Base-by-base conservation (phyloP, 2,888 invertebrate genomes). In the Adela reaumurella region DNA sequence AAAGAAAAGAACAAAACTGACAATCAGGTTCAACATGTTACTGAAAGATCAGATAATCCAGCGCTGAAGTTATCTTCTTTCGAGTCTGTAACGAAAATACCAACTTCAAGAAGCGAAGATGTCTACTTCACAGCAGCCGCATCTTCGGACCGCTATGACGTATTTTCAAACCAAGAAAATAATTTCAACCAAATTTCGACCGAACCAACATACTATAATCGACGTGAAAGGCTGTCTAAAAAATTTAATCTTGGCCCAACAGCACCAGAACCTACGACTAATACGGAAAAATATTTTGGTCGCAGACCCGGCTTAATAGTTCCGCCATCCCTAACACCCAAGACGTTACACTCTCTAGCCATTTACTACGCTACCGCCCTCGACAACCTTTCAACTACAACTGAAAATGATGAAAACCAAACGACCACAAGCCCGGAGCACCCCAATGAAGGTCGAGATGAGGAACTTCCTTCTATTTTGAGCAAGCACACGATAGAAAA, bases 341-440 rank as follows among this genome's bases (percentile, higher is more conserved):
- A 89, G 61, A 88, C 90, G 0, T 70, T 90, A 11, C 89, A 90
- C 56, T 88, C 90, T 0, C 64, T 92, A 44, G 91, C 92, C 1
- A 83, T 89, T 54, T 92, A 92, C 61, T 92, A 91, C 61, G 90
- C 90, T 2, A 86, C 86, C 8, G 85, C 86, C 55, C 74, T 85
- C 52, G 86, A 86, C 56, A 81, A 81, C 54, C 66, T 83, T 28
- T 77, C 80, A 1, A 73, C 78, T 10, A 68, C 81, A 28, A 64
- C 70, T 3, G 59, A 65, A 1, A 61, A 59, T 2, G 61, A 64
- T 3, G 43, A 43, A 43, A 19, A 19, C 10, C 18, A 43, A 43
- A 43, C 61, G 1, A 68, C 69, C 1, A 72, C 72, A 24, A 58
- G 60, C 17, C 63, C 67, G 46, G 69, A 72, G 51, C 69, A 70